These are phyloP conservation scores for Glomeris marginata DNA, from an alignment of 2,888 invertebrate species.

Conservation along the genomic window DNA sequence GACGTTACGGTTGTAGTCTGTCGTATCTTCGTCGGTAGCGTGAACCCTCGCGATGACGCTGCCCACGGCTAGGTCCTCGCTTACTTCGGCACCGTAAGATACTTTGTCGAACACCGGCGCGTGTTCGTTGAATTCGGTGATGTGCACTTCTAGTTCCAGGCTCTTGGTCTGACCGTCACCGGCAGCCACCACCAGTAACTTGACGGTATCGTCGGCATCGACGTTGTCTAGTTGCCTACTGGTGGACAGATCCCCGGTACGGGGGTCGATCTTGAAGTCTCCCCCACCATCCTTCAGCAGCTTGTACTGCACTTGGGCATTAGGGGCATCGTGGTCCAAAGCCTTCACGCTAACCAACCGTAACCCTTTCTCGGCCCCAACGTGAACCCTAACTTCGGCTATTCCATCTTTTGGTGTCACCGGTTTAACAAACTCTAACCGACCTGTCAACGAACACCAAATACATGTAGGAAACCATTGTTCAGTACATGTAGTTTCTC, in stretches of 20 bases:
- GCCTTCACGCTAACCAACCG: too few species aligned
- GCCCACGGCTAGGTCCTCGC: neutral
- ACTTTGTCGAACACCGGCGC: constrained; percentile 1
- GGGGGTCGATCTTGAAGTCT: neutral
- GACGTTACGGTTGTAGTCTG: constrained; percentile 2
- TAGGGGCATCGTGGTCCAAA: too few species aligned
- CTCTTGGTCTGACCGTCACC: constrained; percentile 3
- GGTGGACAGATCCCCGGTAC: neutral
- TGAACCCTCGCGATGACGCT: neutral
- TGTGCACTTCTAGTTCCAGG: neutral
- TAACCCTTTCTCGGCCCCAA: too few species aligned
- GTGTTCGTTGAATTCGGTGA: neutral
- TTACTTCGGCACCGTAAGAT: neutral
- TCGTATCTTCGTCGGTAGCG: constrained; percentile 1
- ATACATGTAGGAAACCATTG: too few species aligned
- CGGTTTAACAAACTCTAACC: too few species aligned
- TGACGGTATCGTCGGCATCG: neutral
- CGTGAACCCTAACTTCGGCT: too few species aligned
- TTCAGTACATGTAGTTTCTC: too few species aligned
- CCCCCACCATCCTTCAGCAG: neutral
- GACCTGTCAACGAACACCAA: too few species aligned
- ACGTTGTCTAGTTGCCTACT: neutral
- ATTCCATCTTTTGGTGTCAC: too few species aligned
- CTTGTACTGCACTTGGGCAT: neutral
- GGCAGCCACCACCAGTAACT: constrained; percentile 1